These are phyloP conservation scores for Cotesia chilonis DNA, from an alignment of 1,140 invertebrate genomes.

Conservation along the genomic window DNA sequence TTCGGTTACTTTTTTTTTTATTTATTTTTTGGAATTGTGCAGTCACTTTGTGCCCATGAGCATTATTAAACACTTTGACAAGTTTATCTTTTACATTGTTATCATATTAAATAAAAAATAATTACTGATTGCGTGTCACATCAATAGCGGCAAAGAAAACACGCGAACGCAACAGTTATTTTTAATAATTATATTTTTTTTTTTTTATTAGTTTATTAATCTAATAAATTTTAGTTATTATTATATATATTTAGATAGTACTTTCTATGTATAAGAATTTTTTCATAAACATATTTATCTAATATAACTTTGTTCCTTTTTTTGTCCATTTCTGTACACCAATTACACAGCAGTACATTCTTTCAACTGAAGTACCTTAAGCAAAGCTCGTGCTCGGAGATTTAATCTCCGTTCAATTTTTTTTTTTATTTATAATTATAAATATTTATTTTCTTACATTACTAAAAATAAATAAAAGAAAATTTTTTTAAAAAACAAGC, in stretches of 20 bases:
- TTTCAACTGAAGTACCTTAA: slow-evolving; percentile 23
- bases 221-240: slow-evolving; percentile 18
- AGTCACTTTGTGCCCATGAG: slow-evolving; percentile 58
- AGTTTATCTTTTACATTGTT: slow-evolving; percentile 40
- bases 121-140: slow-evolving; percentile 7
- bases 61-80: slow-evolving; percentile 44
- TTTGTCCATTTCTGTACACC: slow-evolving; percentile 33
- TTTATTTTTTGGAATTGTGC: slow-evolving; percentile 55
- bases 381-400: slow-evolving; percentile 37
- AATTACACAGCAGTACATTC: slow-evolving; percentile 23
- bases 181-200: slow-evolving; percentile 20
- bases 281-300: slow-evolving; percentile 30
- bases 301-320: slow-evolving; percentile 30
- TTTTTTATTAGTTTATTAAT: not conserved
- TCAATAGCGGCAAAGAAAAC: slow-evolving; percentile 35
- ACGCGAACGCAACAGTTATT: no score
- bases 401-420: slow-evolving; percentile 21
- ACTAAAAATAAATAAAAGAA: slow-evolving; percentile 39
- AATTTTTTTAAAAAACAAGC: slow-evolving; percentile 24
- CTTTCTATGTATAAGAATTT: slow-evolving; percentile 25
- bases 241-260: slow-evolving; percentile 21
- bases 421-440: slow-evolving; percentile 18
- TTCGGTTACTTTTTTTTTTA: not conserved
- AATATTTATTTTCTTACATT: slow-evolving; percentile 27
- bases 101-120: not conserved